Percentiles rank a stretch among this genome's conserved stretches.
phyloP scores from a whole-genome alignment of 2,113 vertebrate genomes.

The Rostratula benghalensis region DNA sequence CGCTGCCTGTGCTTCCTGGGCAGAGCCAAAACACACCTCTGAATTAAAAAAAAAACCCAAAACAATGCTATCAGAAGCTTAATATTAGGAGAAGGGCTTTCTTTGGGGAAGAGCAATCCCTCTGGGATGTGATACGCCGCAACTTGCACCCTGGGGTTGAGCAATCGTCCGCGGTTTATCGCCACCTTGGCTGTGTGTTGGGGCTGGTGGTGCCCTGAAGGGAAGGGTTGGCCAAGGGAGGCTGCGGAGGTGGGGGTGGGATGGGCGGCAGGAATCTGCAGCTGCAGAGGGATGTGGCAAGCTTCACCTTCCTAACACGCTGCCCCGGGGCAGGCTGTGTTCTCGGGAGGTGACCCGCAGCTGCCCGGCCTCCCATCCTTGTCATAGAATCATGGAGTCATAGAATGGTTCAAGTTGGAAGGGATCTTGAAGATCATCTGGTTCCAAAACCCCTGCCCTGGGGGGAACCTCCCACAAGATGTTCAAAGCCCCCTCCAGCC shows the following conservation, averaged over 20 bases:
- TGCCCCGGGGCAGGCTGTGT: neutral
- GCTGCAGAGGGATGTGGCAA: conserved; percentile 12
- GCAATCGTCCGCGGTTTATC: neutral
- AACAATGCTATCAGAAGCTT: no score
- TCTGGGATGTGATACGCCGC: neutral
- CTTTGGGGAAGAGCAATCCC: neutral
- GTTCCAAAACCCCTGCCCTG: no score
- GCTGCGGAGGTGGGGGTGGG: conserved; percentile 26
- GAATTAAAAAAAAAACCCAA: neutral
- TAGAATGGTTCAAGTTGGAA: no score
- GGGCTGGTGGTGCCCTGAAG: conserved; percentile 36
- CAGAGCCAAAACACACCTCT: neutral
- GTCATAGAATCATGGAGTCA: neutral
- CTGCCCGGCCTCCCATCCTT: neutral
- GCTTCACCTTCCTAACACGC: neutral
- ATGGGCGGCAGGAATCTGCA: conserved; percentile 37
- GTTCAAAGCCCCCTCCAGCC: no score
- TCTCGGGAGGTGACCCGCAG: neutral
- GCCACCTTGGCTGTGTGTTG: neutral
- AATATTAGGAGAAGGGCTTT: neutral
- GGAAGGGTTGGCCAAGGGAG: conserved; percentile 14
- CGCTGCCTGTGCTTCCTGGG: neutral
- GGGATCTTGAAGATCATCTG: no score
- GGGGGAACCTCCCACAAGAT: no score
- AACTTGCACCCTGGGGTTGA: neutral